A percentile compares a stretch with the other conserved stretches of the same genome.
phyloP scores from a whole-genome alignment of 1,140 invertebrate species.

The Neodiprion fabricii region DNA sequence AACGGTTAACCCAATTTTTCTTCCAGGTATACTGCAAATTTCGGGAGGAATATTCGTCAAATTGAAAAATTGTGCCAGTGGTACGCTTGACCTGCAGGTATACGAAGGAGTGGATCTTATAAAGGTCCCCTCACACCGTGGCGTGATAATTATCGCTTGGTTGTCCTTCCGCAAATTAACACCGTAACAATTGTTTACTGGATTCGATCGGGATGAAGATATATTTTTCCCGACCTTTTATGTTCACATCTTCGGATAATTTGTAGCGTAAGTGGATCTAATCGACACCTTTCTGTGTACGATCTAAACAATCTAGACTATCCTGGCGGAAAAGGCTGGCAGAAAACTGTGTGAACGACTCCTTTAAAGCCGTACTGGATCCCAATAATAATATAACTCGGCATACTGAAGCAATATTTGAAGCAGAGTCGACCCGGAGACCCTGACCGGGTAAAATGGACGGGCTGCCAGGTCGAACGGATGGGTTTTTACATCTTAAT shows the following conservation, averaged over 20 bases:
- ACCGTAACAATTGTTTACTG: too few species aligned
- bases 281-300: too few species aligned
- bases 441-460: constrained; percentile 8
- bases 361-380: background rate
- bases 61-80: background rate
- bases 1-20: constrained; percentile 40
- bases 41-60: background rate
- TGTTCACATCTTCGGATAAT: too few species aligned
- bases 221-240: too few species aligned
- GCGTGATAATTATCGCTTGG: background rate
- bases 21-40: background rate
- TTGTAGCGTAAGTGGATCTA: too few species aligned
- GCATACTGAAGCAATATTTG: constrained; percentile 21
- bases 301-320: too few species aligned
- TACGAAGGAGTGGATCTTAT: background rate
- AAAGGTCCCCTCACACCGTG: background rate
- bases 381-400: constrained; percentile 18
- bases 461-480: constrained; percentile 18
- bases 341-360: background rate
- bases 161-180: too few species aligned
- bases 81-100: background rate
- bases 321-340: background rate
- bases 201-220: too few species aligned
- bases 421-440: constrained; percentile 6
- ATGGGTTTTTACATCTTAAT: constrained; percentile 38